These are phyloP conservation scores for Beroe ovata DNA, from an alignment of 37 sponge, comb jelly and placozoan genomes.

Conservation along the genomic window DNA sequence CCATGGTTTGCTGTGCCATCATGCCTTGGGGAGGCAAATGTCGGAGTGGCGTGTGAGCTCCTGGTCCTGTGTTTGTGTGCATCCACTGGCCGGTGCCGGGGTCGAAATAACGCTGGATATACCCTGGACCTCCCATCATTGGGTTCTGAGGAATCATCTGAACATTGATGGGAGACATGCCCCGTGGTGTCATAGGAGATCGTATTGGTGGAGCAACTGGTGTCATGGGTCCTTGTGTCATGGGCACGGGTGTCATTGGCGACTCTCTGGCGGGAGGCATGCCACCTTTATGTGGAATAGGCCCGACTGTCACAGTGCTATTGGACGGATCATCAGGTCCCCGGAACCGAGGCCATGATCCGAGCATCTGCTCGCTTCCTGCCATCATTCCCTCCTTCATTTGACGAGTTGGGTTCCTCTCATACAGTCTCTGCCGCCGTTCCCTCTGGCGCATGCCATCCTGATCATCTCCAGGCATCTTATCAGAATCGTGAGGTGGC, in stretches of 20 bases:
- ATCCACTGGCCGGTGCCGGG: constrained; percentile 55
- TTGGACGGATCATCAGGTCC: constrained; percentile 5
- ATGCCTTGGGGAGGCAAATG: constrained; percentile 44
- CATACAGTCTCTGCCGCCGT: constrained; percentile 44
- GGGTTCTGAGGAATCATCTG: constrained; percentile 30
- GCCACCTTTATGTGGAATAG: constrained; percentile 42
- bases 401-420: constrained; percentile 25
- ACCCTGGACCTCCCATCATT: constrained; percentile 33
- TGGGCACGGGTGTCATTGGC: constrained; percentile 48
- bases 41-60: constrained; percentile 25
- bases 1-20: constrained; percentile 43
- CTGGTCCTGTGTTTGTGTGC: not conserved
- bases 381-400: constrained; percentile 34
- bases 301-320: constrained; percentile 53
- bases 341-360: constrained; percentile 1
- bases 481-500: constrained; percentile 3
- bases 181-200: constrained; percentile 37
- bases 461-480: constrained; percentile 12
- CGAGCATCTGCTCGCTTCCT: constrained; percentile 25
- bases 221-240: constrained; percentile 64
- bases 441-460: constrained; percentile 12
- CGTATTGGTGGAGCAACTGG: constrained; percentile 39
- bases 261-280: constrained; percentile 3
- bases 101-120: constrained; percentile 29
- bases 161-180: constrained; percentile 32